These are phyloP conservation scores for Eidolon helvum DNA, from an alignment of 2,113 vertebrate genomes.

Conservation along the genomic window DNA sequence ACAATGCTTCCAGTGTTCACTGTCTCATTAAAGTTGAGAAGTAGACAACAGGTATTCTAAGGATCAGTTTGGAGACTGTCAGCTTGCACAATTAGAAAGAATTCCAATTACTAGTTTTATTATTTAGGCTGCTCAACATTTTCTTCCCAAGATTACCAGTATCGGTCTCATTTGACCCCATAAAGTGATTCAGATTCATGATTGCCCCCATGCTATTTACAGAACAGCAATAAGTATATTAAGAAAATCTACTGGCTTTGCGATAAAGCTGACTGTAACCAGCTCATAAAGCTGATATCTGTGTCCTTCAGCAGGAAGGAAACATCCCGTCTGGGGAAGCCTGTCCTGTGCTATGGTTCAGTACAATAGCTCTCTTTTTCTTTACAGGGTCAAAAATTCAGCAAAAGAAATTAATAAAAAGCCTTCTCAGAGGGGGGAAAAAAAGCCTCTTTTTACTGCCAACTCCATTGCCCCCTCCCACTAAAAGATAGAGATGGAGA, in stretches of 20 bases:
- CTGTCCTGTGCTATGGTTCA: not conserved
- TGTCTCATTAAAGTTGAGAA: slow-evolving; percentile 24
- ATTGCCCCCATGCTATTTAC: slow-evolving; percentile 45
- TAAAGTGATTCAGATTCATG: slow-evolving; percentile 35
- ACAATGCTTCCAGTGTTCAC: not conserved
- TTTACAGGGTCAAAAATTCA: slow-evolving; percentile 70
- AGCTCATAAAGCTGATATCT: slow-evolving; percentile 44
- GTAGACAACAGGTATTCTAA: not conserved
- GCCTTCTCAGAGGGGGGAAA: not conserved
- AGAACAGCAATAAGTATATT: slow-evolving; percentile 65
- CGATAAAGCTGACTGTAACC: slow-evolving; percentile 33
- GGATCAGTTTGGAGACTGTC: not conserved
- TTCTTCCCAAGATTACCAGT: slow-evolving; percentile 22
- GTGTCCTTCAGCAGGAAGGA: slow-evolving; percentile 67
- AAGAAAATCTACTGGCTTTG: slow-evolving; percentile 65
- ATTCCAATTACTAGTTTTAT: not conserved
- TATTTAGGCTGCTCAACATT: not conserved
- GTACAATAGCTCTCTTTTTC: slow-evolving; percentile 60
- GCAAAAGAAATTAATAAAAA: slow-evolving; percentile 70
- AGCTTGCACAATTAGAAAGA: not conserved
- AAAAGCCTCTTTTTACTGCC: not conserved
- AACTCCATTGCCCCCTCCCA: not conserved
- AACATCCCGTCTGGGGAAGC: slow-evolving; percentile 28
- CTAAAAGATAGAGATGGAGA: not conserved
- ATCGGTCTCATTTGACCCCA: slow-evolving; percentile 18